Conservation (phyloP, 2,888 invertebrate genomes). For the Caenorhabditis sulstoni region DNA sequence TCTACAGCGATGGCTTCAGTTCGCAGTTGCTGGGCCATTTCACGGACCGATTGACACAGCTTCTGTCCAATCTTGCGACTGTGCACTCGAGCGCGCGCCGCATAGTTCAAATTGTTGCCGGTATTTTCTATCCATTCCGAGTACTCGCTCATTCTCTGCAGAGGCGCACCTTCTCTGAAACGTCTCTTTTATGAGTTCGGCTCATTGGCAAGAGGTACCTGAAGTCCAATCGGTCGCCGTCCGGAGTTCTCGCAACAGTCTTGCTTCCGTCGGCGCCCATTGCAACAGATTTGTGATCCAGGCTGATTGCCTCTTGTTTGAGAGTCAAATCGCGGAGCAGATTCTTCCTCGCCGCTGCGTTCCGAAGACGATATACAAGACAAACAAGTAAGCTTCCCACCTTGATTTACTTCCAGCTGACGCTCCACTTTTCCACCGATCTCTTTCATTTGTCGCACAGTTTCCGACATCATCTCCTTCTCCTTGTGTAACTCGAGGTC, state of each 20-base stretch:
- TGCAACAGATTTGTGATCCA: constrained; percentile 71
- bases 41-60: constrained; percentile 67
- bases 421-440: constrained; percentile 72
- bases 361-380: too few species aligned
- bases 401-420: constrained; percentile 74
- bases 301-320: constrained; percentile 76
- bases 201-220: constrained; percentile 49
- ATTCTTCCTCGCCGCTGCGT: constrained; percentile 71
- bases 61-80: constrained; percentile 76
- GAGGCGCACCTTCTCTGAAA: constrained; percentile 72
- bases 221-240: constrained; percentile 69
- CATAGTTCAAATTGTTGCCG: constrained; percentile 75
- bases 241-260: constrained; percentile 62
- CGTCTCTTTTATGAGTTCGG: not conserved
- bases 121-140: constrained; percentile 79
- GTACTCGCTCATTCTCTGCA: constrained; percentile 77
- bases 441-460: constrained; percentile 72
- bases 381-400: too few species aligned
- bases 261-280: constrained; percentile 65
- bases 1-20: constrained; percentile 77
- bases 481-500: constrained; percentile 75
- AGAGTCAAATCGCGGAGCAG: constrained; percentile 74
- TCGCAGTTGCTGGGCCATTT: constrained; percentile 73
- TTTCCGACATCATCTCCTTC: constrained; percentile 72
- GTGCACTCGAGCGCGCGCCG: constrained; percentile 71